Evolutionary conservation across 2,113 vertebrate genomes (phyloP).

Genomic region (Zosterops borbonicus): DNA sequence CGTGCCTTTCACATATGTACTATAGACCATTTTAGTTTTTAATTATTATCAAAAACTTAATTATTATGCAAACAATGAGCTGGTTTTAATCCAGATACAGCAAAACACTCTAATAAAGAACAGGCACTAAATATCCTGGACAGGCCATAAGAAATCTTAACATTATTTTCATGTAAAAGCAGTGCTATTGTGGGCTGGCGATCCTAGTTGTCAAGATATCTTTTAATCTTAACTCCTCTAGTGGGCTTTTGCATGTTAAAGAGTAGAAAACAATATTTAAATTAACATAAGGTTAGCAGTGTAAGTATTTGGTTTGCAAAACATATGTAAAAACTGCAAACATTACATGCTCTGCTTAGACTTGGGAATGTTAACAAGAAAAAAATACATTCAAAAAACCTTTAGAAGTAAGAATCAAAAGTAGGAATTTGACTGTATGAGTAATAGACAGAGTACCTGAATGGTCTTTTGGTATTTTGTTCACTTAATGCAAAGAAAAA

Average conservation of each 20-base stretch:
- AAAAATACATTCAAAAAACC: neutral
- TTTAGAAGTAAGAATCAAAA: neutral
- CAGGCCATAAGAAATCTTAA: neutral
- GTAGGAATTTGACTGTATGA: neutral
- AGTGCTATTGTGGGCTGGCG: neutral
- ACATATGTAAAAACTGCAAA: neutral
- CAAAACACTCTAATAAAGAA: neutral
- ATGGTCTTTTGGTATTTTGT: neutral
- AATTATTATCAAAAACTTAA: neutral
- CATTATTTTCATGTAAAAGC: fast-evolving
- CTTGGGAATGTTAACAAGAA: neutral
- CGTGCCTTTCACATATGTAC: neutral
- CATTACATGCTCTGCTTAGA: neutral
- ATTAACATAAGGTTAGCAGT: neutral
- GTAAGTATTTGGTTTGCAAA: neutral
- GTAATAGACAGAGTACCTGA: neutral
- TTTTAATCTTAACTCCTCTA: neutral
- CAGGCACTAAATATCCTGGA: neutral
- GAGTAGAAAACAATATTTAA: neutral
- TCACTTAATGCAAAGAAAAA: neutral
- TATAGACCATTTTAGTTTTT: neutral
- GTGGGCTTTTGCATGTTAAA: neutral
- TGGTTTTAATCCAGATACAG: neutral
- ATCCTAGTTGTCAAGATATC: neutral
- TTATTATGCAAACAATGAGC: neutral